Conservation (phyloP, 2,113 vertebrate genomes). For the Microcebus griseorufus region DNA sequence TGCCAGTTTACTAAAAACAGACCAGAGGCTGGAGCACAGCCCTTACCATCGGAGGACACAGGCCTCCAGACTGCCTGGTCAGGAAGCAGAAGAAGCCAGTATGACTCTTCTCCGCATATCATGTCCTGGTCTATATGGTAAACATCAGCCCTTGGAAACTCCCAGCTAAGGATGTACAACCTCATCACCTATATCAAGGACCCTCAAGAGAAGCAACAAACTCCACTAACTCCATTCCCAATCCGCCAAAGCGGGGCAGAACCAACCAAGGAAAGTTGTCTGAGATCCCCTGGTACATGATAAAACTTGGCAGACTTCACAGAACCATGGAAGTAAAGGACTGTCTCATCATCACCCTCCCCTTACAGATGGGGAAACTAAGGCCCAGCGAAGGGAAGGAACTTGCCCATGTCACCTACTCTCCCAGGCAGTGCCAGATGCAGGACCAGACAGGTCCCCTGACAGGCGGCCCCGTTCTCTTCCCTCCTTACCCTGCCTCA, state of each 20-base stretch:
- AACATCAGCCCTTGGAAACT: not conserved
- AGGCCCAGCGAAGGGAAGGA: not conserved
- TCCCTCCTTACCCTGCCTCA: not conserved
- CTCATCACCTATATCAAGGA: constrained; percentile 12
- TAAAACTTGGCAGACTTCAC: not conserved
- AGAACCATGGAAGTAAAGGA: not conserved
- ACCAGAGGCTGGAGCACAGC: not conserved
- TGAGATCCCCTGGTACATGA: not conserved
- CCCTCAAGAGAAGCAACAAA: not conserved
- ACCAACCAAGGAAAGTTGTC: not conserved
- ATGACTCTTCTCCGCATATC: not conserved
- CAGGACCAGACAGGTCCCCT: not conserved
- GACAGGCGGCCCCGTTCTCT: not conserved
- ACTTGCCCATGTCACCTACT: not conserved
- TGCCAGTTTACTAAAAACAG: not conserved
- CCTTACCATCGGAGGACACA: not conserved
- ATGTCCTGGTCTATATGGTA: not conserved
- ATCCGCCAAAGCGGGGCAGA: not conserved
- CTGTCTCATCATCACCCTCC: not conserved
- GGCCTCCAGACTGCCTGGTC: not conserved
- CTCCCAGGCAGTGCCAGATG: not conserved
- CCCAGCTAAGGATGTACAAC: not conserved
- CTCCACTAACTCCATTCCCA: not conserved
- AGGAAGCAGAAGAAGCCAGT: not conserved
- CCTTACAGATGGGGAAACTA: not conserved